Base-by-base conservation (phyloP, 2,113 vertebrate genomes). In the Aphyosemion australe region DNA sequence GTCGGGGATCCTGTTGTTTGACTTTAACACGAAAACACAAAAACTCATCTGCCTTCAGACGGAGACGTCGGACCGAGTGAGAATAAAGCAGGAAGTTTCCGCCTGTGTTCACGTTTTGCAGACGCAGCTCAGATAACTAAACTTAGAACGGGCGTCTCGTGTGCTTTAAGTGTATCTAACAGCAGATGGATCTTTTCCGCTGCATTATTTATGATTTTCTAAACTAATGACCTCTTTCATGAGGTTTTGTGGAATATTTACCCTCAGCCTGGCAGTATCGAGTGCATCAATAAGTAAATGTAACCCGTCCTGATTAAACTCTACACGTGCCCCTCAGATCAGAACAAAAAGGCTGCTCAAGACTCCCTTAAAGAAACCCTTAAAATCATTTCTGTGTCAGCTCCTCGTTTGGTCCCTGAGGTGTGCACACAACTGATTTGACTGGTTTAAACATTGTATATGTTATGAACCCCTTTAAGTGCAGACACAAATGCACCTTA, bases 161-260 rank as follows among this genome's bases (percentile, higher is more conserved):
- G 54, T 78, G 78, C 82, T 86, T 82, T 76, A 89, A 81, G 61
- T 69, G 37, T 67, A 80, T 77, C 69, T 78, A 84, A 90, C 77
- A 63, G 26, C 41, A 42, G 5, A 66, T 56, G 59, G 50, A 74
- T 60, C 21, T 11, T 15, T 47, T 53, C 61, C 47, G 65, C 70
- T 72, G 58, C 59, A 74, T 76, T 65, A 74, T 79, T 76, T 57
- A 89, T 89, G 66, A 34, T 69, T 76, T 72, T 74, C 54, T 79
- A 61, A 80, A 68, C 79, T 80, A 58, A 68, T 63, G 70, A 63
- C 21, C 64, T 67, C 82, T 81, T 83, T 78, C 69, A 83, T 83
- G 74, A 84, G 80, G 76, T 84, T 90, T 88, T 87, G 65, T 80
- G 80, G 76, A 86, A 88, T 88, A 88, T 72, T 86, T 85, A 86